These are phyloP conservation scores for Antrozous pallidus DNA, from an alignment of 2,797 vertebrate species.

Conservation along the genomic window DNA sequence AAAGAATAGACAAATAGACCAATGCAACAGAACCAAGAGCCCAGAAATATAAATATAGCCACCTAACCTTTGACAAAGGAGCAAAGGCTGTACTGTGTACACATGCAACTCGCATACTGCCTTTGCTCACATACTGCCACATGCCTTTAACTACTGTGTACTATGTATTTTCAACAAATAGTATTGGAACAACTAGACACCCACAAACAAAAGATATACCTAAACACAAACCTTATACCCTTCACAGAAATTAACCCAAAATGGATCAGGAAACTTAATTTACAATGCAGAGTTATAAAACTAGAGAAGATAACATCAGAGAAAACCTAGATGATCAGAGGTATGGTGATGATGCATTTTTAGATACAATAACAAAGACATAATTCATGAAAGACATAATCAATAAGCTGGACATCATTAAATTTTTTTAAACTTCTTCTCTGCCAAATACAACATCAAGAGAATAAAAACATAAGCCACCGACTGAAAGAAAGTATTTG, in stretches of 20 bases:
- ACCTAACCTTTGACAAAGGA: neutral
- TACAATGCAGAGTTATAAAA: neutral
- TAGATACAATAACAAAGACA: neutral
- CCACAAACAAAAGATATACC: neutral
- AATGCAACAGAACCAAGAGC: neutral
- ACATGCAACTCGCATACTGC: too few species aligned
- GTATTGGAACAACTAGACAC: neutral
- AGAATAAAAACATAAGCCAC: neutral
- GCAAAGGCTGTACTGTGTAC: neutral
- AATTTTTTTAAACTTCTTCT: neutral
- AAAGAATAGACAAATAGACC: neutral
- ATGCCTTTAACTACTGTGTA: too few species aligned
- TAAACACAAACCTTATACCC: neutral
- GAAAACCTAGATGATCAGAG: neutral
- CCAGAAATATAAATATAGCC: neutral
- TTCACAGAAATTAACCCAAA: neutral
- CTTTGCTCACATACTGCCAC: too few species aligned
- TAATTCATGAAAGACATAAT: neutral
- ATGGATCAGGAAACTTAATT: neutral
- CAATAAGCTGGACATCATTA: neutral
- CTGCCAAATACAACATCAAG: neutral
- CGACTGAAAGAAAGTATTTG: neutral
- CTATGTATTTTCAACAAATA: neutral
- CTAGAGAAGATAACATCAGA: neutral
- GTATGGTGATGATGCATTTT: neutral